These are phyloP conservation scores for Camponotus vicinus DNA, from an alignment of 1,140 invertebrate species.

Conservation along the genomic window DNA sequence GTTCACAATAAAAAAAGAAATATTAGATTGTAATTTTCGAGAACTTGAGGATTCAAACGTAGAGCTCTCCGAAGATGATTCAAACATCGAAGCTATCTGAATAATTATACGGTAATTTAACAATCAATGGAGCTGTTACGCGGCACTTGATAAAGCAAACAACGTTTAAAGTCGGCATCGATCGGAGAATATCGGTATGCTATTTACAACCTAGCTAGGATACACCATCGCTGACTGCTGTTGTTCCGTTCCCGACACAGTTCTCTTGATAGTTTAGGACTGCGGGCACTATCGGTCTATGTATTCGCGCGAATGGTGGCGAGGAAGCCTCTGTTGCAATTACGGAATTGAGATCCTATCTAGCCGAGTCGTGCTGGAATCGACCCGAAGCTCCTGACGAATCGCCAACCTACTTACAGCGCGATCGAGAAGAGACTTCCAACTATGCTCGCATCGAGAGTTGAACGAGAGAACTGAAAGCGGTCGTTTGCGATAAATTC, in stretches of 20 bases:
- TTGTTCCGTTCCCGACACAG: constrained; percentile 19
- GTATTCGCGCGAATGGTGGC: constrained; percentile 23
- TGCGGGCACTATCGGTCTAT: constrained; percentile 9
- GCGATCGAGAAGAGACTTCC: constrained; percentile 9
- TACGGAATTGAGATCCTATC: constrained; percentile 76
- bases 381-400: constrained; percentile 60
- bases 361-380: constrained; percentile 65
- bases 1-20: neutral
- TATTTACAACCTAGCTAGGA: constrained; percentile 32
- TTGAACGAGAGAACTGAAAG: neutral
- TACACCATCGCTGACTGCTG: neutral
- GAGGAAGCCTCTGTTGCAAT: constrained; percentile 63
- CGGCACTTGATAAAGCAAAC: constrained; percentile 12
- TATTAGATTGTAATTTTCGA: neutral
- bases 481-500: neutral
- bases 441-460: neutral
- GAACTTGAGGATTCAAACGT: neutral
- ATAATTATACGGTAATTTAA: constrained; percentile 13
- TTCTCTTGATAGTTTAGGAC: neutral
- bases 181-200: constrained; percentile 7
- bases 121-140: constrained; percentile 29
- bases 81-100: neutral
- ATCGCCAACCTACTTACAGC: constrained; percentile 47
- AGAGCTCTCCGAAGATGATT: neutral
- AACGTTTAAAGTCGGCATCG: constrained; percentile 19